Conservation (phyloP, 2,888 invertebrate genomes). For the Stramonita haemastoma region DNA sequence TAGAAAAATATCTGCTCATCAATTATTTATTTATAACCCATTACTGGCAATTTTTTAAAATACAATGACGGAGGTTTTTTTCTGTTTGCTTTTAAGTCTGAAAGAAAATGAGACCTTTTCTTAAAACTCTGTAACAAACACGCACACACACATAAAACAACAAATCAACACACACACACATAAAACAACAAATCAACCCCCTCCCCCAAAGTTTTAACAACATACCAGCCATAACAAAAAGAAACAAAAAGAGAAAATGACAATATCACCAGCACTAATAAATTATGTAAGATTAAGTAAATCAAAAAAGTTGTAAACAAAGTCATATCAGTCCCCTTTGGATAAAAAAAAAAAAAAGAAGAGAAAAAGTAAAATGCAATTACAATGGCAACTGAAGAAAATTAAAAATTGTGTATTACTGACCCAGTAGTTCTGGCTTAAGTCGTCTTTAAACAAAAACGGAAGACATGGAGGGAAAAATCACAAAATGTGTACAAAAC, state of each 20-base stretch:
- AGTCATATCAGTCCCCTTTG: not conserved
- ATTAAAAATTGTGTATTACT: not conserved
- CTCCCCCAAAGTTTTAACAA: not conserved
- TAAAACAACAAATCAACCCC: too few relatives aligned
- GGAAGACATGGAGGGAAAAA: not conserved
- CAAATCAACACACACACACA: too few relatives aligned
- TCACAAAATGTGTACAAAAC: not conserved
- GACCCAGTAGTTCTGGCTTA: too few relatives aligned
- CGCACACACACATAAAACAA: too few relatives aligned
- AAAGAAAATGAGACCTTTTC: too few relatives aligned
- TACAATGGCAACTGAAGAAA: not conserved
- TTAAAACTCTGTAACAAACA: too few relatives aligned
- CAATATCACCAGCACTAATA: not conserved
- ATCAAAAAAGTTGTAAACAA: not conserved
- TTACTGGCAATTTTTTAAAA: too few relatives aligned
- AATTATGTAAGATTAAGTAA: not conserved
- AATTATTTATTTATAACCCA: not conserved
- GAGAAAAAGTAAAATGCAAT: not conserved
- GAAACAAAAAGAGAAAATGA: not conserved
- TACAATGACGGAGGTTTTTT: too few relatives aligned
- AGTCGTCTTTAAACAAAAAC: not conserved
- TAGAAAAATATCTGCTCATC: slow-evolving; percentile 19
- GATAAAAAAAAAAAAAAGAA: too few relatives aligned
- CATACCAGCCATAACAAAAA: not conserved
- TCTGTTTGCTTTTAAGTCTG: too few relatives aligned